Evolutionary conservation across 2,113 vertebrate genomes (phyloP), one percentile per base, ranked within the genome.

Genomic region (Caranx ignobilis): DNA sequence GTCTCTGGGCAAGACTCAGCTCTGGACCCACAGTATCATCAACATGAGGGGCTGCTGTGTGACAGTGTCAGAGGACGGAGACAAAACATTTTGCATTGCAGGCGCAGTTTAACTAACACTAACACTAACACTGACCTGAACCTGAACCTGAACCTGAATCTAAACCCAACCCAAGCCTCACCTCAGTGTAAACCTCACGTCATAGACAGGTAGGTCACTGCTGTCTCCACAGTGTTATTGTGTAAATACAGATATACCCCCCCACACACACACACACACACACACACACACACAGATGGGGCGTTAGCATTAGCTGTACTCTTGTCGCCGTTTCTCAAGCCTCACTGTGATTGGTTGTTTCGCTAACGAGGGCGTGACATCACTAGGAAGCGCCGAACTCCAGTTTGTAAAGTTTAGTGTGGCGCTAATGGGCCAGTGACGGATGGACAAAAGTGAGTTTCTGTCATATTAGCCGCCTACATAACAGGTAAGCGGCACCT

Each of bases 321-420:
- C 43, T 77, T 54, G 69, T 84, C 82, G 81, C 60, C 75, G 55
- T 54, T 74, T 81, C 55, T 47, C 26, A 82, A 37, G 11, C 15
- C 9, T 2, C 21, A 12, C 31, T 62, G 8, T 67, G 21, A 93
- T 92, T 94, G 91, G 94, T 69, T 52, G 0, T 6, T 47, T 7
- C 19, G 8, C 41, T 37, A 35, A 45, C 16, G 32, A 5, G 21
- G 11, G 2, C 7, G 57, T 92, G 87, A 91, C 35, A 93, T 93
- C 93, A 93, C 78, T 84, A 55, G 76, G 66, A 92, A 89, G 94
- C 91, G 93, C 88, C 86, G 81, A 65, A 74, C 65, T 77, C 69
- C 59, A 69, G 77, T 90, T 91, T 75, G 37, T 64, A 75, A 90
- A 91, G 88, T 90, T 89, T 89, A 72, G 32, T 63, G 54, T 65